Base-by-base conservation (phyloP, 2,888 invertebrate genomes). In the Eupeodes latifasciatus region DNA sequence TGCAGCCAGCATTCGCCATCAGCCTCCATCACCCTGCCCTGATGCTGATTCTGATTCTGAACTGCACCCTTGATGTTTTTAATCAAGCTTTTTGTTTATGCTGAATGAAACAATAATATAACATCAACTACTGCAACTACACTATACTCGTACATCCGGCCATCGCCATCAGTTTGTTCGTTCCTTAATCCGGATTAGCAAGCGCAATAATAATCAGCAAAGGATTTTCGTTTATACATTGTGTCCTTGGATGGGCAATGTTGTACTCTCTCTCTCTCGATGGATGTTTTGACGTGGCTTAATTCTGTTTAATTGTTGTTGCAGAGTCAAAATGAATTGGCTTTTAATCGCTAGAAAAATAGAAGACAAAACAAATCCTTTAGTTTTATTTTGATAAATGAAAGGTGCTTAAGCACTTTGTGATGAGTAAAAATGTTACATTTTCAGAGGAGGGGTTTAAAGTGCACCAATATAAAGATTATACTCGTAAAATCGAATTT, bases 181-280 rank as follows among this genome's bases (percentile, higher is more conserved):
- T 82, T 81, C 62, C 40, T 81, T 84, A 81, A 88, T 84, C 87
- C 87, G 77, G 88, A 85, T 88, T 88, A 85, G 85, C 85, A 77
- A 88, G 85, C 77, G 88, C 84, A 88, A 88, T 88, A 88, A 88
- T 88, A 88, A 88, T 88, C 84, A 88, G 85, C 75, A 81, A 88
- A 78, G 85, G 88, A 85, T 81, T 88, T 78, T 85, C 81, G 88
- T 81, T 85, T 7, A 40, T 57, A 81, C 78, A 85, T 85, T 78
- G 69, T 75, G 83, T 76, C 75, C 71, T 53, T 77, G 36, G 34
- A 34, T 47, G 19, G 0, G 7, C 16, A 7, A 51, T 9, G 5
- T n/a, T 61, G 11, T 16, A 14, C 14, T 64, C 14, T 27, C 27
- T 27, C 27, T 27, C 16, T 40, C 83, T 80, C 79, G 6, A 67